phyloP scores from a whole-genome alignment of 2,797 vertebrate species.

The Tragopan temminckii region DNA sequence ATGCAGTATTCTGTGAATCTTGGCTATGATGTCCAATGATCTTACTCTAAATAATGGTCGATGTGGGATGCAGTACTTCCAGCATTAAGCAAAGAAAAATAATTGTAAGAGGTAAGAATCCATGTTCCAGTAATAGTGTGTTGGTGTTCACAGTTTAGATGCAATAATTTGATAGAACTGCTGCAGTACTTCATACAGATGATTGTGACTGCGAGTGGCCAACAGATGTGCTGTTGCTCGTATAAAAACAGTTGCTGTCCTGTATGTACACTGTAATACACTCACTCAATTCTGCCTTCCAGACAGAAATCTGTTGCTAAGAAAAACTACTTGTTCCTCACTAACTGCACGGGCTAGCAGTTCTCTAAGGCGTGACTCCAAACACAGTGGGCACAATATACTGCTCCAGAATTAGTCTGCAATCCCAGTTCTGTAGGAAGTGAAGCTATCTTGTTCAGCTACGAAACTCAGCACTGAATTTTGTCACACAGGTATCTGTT shows the following conservation, averaged over 20 bases:
- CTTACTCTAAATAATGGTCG: neutral
- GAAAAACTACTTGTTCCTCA: neutral
- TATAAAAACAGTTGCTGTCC: neutral
- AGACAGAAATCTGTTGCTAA: accelerated
- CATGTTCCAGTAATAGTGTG: neutral
- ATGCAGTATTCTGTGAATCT: neutral
- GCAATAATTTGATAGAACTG: neutral
- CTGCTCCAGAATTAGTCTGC: neutral
- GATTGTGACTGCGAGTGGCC: neutral
- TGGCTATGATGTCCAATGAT: neutral
- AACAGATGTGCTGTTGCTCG: neutral
- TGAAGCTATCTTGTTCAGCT: neutral
- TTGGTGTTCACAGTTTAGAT: neutral
- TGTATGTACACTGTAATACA: neutral
- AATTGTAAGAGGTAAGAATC: neutral
- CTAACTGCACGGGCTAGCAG: accelerated
- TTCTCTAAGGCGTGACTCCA: neutral
- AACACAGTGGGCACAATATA: accelerated
- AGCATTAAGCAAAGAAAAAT: neutral
- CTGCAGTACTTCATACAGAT: neutral
- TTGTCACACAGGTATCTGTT: accelerated
- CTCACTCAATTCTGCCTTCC: neutral
- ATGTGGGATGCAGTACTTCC: neutral
- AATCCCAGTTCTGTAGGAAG: neutral
- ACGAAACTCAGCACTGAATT: neutral